phyloP scores from a whole-genome alignment of 2,888 invertebrate genomes.

The Chaetogeoica ovagalla region DNA sequence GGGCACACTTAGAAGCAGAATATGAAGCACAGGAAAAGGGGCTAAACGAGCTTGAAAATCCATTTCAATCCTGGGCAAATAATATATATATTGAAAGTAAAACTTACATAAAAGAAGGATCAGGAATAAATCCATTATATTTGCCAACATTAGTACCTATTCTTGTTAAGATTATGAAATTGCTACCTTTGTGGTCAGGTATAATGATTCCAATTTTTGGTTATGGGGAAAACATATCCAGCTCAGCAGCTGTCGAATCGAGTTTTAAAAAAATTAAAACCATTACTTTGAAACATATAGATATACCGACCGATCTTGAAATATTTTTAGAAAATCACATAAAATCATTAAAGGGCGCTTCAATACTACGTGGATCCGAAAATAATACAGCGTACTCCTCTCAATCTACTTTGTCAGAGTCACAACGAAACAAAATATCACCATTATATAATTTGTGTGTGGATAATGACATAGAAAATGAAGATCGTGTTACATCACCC shows the following conservation, averaged over 20 bases:
- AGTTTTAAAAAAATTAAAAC: not conserved
- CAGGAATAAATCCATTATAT: conserved; percentile 4
- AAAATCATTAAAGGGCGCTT: not conserved
- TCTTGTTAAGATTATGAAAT: not conserved
- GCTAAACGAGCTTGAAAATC: not conserved
- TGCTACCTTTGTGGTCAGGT: conserved; percentile 5
- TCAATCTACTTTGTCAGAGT: not conserved
- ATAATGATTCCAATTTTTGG: not conserved
- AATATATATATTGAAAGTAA: not conserved
- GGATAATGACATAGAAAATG: not conserved
- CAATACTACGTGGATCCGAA: not conserved
- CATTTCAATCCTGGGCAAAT: not conserved
- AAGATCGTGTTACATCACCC: not conserved
- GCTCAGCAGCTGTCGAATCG: not conserved
- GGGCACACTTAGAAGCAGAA: not conserved
- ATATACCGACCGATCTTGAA: not conserved
- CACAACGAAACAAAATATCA: not conserved
- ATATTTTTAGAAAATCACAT: not conserved
- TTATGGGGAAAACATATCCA: not conserved
- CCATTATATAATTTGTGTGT: not conserved
- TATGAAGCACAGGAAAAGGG: no score
- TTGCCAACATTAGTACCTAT: not conserved
- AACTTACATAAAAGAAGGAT: not conserved
- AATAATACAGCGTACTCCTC: not conserved
- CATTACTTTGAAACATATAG: not conserved